phyloP scores from a whole-genome alignment of 2,113 vertebrate genomes.

The Pterocles orientalis region DNA sequence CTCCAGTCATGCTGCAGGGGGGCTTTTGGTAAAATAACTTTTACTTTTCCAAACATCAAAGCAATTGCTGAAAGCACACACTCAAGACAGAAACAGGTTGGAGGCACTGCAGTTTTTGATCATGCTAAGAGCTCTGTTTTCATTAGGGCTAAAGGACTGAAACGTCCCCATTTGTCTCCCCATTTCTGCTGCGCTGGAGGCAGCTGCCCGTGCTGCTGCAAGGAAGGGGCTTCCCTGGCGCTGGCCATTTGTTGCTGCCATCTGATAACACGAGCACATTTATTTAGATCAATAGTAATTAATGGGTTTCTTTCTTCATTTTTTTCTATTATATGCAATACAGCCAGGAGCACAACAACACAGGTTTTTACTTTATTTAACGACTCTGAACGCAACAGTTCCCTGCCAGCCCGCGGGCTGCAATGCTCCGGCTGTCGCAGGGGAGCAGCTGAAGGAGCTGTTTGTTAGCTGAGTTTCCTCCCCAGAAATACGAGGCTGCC shows the following conservation, averaged over 20 bases:
- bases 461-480: not conserved
- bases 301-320: not conserved
- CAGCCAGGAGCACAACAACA: not conserved
- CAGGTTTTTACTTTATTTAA: not conserved
- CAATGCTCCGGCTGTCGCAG: rapidly evolving
- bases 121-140: not conserved
- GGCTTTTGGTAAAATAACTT: not conserved
- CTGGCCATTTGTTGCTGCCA: not conserved
- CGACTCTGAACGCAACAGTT: not conserved
- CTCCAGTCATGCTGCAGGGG: not conserved
- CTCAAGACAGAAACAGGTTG: not conserved
- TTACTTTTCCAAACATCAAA: not conserved
- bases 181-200: not conserved
- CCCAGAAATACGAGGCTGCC: not conserved
- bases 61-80: not conserved
- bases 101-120: not conserved
- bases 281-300: conserved; percentile 13
- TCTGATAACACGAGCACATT: not conserved
- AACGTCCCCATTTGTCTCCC: not conserved
- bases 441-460: not conserved
- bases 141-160: not conserved
- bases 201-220: not conserved
- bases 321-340: not conserved
- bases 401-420: not conserved
- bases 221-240: rapidly evolving